Evolutionary conservation across 2,113 vertebrate species (phyloP).

Genomic region (zebrafish (Danio rerio)): DNA sequence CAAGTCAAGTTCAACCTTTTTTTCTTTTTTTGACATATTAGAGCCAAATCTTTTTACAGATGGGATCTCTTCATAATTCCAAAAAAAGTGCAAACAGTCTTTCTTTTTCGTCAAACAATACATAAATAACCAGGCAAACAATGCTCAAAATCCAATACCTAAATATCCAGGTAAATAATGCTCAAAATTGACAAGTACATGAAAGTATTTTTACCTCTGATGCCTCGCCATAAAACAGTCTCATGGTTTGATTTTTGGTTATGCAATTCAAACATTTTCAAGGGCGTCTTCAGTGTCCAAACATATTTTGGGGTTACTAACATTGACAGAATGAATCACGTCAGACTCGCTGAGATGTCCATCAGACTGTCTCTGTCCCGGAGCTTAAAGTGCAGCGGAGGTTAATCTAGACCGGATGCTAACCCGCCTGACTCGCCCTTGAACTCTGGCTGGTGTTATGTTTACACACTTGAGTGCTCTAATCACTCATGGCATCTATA

Average conservation of each 20-base stretch:
- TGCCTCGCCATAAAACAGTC: no score
- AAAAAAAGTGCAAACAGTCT: no score
- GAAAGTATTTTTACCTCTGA: background rate
- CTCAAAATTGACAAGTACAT: no score
- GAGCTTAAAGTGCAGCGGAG: background rate
- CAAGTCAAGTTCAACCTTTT: no score
- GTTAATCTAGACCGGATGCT: slow-evolving; percentile 34
- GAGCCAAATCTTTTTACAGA: no score
- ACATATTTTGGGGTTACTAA: background rate
- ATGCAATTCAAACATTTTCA: background rate
- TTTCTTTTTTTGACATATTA: no score
- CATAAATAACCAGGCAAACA: no score
- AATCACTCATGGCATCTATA: background rate
- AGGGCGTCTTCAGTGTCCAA: background rate
- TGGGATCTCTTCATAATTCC: no score
- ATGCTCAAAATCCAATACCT: no score
- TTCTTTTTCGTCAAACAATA: no score
- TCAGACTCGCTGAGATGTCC: slow-evolving; percentile 7
- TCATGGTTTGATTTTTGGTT: background rate
- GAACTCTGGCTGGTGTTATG: slow-evolving; percentile 25
- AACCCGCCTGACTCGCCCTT: slow-evolving; percentile 20
- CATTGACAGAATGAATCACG: background rate
- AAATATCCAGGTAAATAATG: no score
- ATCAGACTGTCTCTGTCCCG: background rate
- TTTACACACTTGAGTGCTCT: background rate